Evolutionary conservation across 2,113 vertebrate genomes (phyloP), one percentile per base, ranked within the genome.

Genomic region (Dicrurus megarhynchus): DNA sequence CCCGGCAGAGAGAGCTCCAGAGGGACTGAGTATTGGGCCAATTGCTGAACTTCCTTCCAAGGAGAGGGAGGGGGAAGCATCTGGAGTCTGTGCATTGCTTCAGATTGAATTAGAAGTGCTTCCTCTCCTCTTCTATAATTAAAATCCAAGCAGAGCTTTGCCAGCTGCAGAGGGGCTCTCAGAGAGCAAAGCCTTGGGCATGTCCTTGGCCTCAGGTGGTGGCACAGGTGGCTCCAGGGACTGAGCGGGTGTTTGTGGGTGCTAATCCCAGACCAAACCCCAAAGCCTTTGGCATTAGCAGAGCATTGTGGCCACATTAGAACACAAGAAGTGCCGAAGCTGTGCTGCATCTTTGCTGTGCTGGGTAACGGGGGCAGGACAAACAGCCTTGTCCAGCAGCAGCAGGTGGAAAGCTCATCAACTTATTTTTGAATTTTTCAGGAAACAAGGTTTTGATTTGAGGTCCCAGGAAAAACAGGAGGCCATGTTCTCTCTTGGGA

Each of bases 231-330:
- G 56, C 75, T 22, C 77, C 44, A 5, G 10, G 20, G 52, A 26
- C 30, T 16, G 17, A 13, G 84, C 0, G 0, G 13, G 28, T 4
- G 20, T n/a, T 76, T 27, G 77, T 3, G 8, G 16, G 16, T 7
- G 9, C 16, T 10, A 33, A 52, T 20, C 33, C 37, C 17, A 47
- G 5, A 35, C 2, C 19, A 19, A 55, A 19, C 8, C 6, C 13
- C 21, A 32, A 76, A 53, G 19, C 41, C 52, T 82, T 26, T 7
- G 33, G 26, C 21, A 3, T 22, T 9, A 32, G 75, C 27, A 52
- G 64, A 75, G 49, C 10, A 0, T 1, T 4, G n/a, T 26, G 78
- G 49, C 81, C 18, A 0, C 6, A 0, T 8, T 1, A 18, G 67
- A 39, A 13, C 52, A 27, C 1, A 0, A 3, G 12, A 23, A 23